These are phyloP conservation scores for Siderastrea radians DNA, from an alignment of 92 coral and sea anemone species.

Conservation along the genomic window DNA sequence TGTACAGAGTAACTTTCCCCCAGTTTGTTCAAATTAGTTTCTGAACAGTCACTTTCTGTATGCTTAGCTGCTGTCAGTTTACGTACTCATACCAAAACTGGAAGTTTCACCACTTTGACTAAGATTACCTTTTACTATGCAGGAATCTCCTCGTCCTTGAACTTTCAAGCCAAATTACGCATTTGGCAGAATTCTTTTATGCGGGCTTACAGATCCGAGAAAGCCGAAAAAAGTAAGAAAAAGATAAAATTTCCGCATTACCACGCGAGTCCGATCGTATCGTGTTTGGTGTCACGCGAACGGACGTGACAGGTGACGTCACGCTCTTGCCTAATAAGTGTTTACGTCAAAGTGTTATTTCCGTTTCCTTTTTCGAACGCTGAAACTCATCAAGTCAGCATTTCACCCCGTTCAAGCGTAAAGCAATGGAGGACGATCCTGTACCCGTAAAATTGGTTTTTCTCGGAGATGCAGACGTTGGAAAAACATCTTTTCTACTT, in stretches of 20 bases:
- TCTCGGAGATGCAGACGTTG: conserved; percentile 74
- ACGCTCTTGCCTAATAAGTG: background rate
- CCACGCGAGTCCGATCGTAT: background rate
- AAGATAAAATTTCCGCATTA: background rate
- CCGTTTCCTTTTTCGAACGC: background rate
- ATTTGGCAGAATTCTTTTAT: background rate
- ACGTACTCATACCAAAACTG: too few relatives aligned
- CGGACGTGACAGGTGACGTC: background rate
- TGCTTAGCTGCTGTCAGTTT: too few relatives aligned
- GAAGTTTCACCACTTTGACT: too few relatives aligned
- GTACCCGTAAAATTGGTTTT: conserved; percentile 56
- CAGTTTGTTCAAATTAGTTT: too few relatives aligned
- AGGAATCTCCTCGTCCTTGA: background rate
- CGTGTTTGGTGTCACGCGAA: background rate
- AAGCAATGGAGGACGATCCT: conserved; percentile 19
- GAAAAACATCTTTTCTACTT: conserved; percentile 66
- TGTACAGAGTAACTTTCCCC: too few relatives aligned
- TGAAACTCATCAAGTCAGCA: background rate
- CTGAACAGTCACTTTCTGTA: too few relatives aligned
- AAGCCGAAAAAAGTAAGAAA: background rate
- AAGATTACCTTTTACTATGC: too few relatives aligned
- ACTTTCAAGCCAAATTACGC: background rate
- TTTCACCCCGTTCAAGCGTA: background rate
- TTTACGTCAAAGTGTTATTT: conserved; percentile 18
- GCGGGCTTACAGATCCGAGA: background rate